A percentile compares a stretch with the other conserved stretches of the same genome.
These are phyloP conservation scores for Sinhomidia bicolor DNA, from an alignment of 2,888 invertebrate genomes.

Conservation along the genomic window DNA sequence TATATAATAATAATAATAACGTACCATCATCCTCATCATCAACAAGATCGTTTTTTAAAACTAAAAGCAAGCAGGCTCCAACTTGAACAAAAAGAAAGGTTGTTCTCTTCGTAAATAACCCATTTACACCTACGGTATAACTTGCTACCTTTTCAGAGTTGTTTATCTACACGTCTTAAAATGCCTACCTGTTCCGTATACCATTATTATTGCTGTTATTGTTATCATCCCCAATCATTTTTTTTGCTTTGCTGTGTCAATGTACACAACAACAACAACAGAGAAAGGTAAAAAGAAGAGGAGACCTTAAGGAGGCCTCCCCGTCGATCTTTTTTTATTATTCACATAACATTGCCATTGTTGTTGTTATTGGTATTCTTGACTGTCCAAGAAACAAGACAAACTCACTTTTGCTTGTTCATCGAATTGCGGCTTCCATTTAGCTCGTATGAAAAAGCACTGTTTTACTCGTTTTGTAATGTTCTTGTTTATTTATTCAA, in stretches of 20 bases:
- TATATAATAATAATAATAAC: too few relatives aligned
- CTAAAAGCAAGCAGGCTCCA: slow-evolving; percentile 18
- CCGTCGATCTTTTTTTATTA: slow-evolving; percentile 45
- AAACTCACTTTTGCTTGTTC: slow-evolving; percentile 8
- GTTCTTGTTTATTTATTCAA: not conserved
- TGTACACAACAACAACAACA: not conserved
- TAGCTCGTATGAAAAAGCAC: not conserved
- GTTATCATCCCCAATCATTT: slow-evolving; percentile 1
- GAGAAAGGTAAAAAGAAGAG: slow-evolving; percentile 2
- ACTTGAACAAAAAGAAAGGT: slow-evolving; percentile 21
- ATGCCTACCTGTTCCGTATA: slow-evolving; percentile 51
- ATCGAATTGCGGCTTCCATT: not conserved
- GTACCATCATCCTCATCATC: too few relatives aligned
- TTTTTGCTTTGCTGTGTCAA: not conserved
- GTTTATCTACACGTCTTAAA: slow-evolving; percentile 48
- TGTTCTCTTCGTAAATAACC: slow-evolving; percentile 59
- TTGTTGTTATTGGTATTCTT: slow-evolving; percentile 1
- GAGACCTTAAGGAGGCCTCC: slow-evolving; percentile 35
- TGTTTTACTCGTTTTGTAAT: not conserved
- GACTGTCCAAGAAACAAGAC: not conserved
- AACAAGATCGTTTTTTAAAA: slow-evolving; percentile 37
- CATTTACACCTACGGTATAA: slow-evolving; percentile 61
- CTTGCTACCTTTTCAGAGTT: slow-evolving; percentile 61
- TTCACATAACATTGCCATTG: not conserved
- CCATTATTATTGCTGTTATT: slow-evolving; percentile 20